These are phyloP conservation scores for Cydia pomonella DNA, from an alignment of 1,140 invertebrate genomes.

Conservation along the genomic window DNA sequence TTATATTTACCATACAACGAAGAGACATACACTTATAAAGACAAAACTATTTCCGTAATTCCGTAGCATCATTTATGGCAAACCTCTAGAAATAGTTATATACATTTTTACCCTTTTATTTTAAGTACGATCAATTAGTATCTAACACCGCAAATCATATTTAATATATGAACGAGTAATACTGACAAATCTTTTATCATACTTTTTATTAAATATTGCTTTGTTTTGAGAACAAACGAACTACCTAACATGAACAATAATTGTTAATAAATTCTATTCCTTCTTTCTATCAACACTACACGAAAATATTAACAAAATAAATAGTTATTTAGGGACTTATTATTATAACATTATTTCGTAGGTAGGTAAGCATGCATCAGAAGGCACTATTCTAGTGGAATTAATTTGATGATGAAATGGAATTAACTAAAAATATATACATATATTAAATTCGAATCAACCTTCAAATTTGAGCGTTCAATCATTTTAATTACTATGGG, in stretches of 20 bases:
- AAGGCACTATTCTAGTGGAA: conserved; percentile 80
- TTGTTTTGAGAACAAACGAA: conserved; percentile 56
- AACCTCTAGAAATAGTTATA: background rate
- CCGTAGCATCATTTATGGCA: background rate
- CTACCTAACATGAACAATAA: conserved; percentile 43
- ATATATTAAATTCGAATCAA: conserved; percentile 75
- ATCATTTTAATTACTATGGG: conserved; percentile 63
- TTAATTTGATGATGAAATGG: conserved; percentile 57
- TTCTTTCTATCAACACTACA: conserved; percentile 60
- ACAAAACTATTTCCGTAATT: background rate
- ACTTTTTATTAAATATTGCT: conserved; percentile 65
- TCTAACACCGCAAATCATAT: conserved; percentile 41
- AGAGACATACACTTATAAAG: conserved; percentile 36
- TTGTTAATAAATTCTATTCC: conserved; percentile 49
- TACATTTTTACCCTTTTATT: conserved; percentile 38
- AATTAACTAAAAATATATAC: conserved; percentile 62
- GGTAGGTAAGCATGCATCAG: conserved; percentile 77
- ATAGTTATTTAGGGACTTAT: conserved; percentile 46
- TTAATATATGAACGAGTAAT: conserved; percentile 45
- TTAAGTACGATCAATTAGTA: conserved; percentile 44
- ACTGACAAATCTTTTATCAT: conserved; percentile 62
- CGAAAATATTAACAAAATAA: conserved; percentile 70
- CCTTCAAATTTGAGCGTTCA: conserved; percentile 71
- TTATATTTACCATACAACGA: conserved; percentile 57
- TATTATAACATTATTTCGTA: conserved; percentile 51